A percentile compares a stretch with the other conserved stretches of the same genome.
Evolutionary conservation across 2,113 vertebrate species (phyloP).

Genomic region (Aphelocoma coerulescens): DNA sequence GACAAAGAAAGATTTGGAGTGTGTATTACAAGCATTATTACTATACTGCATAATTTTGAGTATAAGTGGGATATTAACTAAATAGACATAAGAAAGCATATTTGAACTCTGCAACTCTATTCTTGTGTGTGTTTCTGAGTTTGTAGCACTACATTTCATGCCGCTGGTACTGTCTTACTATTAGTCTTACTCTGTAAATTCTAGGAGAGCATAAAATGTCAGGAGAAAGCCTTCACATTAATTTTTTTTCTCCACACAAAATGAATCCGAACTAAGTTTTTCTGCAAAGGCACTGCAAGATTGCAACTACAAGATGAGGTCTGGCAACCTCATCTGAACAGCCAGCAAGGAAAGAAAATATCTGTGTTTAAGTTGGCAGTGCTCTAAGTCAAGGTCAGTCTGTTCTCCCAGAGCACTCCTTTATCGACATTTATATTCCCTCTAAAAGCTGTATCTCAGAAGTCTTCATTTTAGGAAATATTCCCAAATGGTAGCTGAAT

Average conservation of each 20-base stretch:
- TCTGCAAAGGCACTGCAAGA: not conserved
- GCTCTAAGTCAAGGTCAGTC: not conserved
- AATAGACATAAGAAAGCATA: not conserved
- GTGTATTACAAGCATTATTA: not conserved
- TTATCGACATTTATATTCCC: not conserved
- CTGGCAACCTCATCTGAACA: not conserved
- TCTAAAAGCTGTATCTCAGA: not conserved
- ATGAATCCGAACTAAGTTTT: not conserved
- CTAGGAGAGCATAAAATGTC: not conserved
- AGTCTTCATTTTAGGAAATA: not conserved
- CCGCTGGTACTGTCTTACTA: not conserved
- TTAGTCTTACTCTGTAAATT: not conserved
- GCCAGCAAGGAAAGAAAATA: not conserved
- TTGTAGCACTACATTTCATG: not conserved
- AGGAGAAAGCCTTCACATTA: not conserved
- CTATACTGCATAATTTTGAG: not conserved
- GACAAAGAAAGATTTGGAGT: not conserved
- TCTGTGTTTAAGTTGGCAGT: not conserved
- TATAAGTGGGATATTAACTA: not conserved
- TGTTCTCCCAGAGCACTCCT: not conserved
- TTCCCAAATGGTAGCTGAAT: not conserved
- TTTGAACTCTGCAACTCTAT: not conserved
- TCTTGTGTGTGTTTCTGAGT: not conserved
- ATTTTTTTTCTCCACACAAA: not conserved
- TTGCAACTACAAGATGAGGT: not conserved